Conservation (phyloP, 1,140 invertebrate genomes). For the Plectrocnemia conspersa region DNA sequence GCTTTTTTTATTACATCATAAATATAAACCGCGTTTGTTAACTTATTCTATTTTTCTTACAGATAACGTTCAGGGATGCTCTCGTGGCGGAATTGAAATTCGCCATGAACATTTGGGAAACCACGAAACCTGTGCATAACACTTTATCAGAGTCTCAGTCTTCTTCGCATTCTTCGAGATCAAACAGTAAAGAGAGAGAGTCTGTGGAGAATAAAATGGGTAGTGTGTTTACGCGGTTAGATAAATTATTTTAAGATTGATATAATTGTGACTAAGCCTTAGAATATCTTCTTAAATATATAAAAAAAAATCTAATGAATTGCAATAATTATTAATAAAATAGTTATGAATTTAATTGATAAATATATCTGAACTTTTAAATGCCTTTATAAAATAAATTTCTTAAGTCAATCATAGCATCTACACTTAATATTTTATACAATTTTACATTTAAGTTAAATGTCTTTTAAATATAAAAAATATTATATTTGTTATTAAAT, state of each 20-base stretch:
- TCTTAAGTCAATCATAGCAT: too few species aligned
- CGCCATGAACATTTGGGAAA: constrained; percentile 50
- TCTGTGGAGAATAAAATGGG: constrained; percentile 17
- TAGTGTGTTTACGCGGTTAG: constrained; percentile 25
- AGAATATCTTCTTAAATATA: neutral
- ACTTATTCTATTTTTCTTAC: constrained; percentile 24
- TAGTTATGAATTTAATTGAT: too few species aligned
- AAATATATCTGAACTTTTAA: too few species aligned
- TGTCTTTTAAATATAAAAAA: too few species aligned
- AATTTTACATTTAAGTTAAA: too few species aligned
- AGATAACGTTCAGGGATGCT: constrained; percentile 56
- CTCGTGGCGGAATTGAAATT: constrained; percentile 54
- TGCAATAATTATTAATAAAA: too few species aligned
- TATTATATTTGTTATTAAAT: too few species aligned
- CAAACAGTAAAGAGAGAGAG: constrained; percentile 1
- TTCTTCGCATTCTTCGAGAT: constrained; percentile 16
- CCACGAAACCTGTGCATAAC: constrained; percentile 49
- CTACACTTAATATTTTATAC: too few species aligned
- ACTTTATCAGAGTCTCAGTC: constrained; percentile 10
- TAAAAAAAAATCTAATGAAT: too few species aligned
- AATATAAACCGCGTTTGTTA: too few species aligned
- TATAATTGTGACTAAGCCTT: neutral
- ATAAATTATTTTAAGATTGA: constrained; percentile 26
- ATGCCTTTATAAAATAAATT: too few species aligned
- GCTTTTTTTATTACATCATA: too few species aligned